A percentile compares a stretch with the other conserved stretches of the same genome.
phyloP scores from a whole-genome alignment of 2,113 vertebrate genomes.

The Tachycineta bicolor region DNA sequence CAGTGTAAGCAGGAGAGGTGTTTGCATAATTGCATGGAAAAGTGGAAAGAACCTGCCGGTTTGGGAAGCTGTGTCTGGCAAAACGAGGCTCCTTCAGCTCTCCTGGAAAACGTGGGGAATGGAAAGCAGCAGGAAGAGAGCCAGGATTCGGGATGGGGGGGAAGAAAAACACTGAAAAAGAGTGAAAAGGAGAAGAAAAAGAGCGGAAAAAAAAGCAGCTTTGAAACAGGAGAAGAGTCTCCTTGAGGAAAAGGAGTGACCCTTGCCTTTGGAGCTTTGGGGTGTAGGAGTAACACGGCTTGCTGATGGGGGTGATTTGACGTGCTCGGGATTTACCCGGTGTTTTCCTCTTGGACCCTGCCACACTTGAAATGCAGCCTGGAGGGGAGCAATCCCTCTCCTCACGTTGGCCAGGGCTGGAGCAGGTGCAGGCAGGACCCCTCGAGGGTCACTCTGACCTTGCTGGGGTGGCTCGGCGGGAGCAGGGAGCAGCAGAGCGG shows the following conservation, averaged over 20 bases:
- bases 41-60: slow-evolving; percentile 3
- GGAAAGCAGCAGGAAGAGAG: background rate
- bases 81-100: background rate
- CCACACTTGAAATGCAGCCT: background rate
- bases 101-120: background rate
- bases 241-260: background rate
- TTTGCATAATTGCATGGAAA: slow-evolving; percentile 12
- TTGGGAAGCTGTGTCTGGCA: slow-evolving; percentile 11
- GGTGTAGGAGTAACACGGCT: rapidly evolving
- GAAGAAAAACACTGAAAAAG: too few species aligned
- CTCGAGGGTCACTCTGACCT: too few species aligned
- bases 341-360: background rate
- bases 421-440: background rate
- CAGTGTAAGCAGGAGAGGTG: background rate
- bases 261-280: background rate
- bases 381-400: background rate
- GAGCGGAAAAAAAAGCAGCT: background rate
- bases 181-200: too few species aligned
- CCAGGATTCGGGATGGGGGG: rapidly evolving
- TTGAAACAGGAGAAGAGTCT: background rate
- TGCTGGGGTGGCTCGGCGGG: background rate
- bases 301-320: background rate
- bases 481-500: background rate
- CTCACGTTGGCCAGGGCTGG: background rate
- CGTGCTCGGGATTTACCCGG: background rate